These are phyloP conservation scores for Sapajus apella DNA, from an alignment of 2,113 vertebrate genomes.

Conservation along the genomic window DNA sequence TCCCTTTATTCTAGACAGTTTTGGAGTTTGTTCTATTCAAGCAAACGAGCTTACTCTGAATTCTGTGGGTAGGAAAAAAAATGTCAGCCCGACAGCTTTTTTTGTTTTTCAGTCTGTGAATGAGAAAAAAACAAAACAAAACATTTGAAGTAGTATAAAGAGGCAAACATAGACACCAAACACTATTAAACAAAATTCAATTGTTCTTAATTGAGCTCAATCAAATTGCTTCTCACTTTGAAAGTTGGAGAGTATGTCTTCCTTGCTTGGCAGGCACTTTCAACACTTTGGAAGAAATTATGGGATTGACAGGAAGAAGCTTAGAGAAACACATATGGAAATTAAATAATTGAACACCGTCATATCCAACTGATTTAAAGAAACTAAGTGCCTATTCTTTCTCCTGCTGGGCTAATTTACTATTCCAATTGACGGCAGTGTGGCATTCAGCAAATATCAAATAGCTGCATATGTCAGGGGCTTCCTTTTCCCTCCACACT, in stretches of 20 bases:
- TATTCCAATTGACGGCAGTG: not conserved
- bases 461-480: not conserved
- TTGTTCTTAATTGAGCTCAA: conserved; percentile 42
- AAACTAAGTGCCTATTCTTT: not conserved
- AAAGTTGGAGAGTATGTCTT: not conserved
- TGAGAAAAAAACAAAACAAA: not conserved
- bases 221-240: conserved; percentile 32
- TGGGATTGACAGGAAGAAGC: conserved; percentile 27
- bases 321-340: not conserved
- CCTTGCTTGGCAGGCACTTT: conserved; percentile 3
- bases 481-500: not conserved
- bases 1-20: not conserved
- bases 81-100: not conserved
- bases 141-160: not conserved
- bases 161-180: not conserved
- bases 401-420: not conserved
- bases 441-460: conserved; percentile 42
- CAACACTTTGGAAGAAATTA: not conserved
- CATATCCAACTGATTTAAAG: conserved; percentile 38
- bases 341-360: not conserved
- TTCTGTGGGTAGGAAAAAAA: not conserved
- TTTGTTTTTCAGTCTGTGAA: not conserved
- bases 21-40: not conserved
- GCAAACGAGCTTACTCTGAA: not conserved
- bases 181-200: conserved; percentile 12